Evolutionary conservation across 2,797 vertebrate genomes (phyloP), one percentile per base, ranked within the genome.

Genomic region (Catharus ustulatus): DNA sequence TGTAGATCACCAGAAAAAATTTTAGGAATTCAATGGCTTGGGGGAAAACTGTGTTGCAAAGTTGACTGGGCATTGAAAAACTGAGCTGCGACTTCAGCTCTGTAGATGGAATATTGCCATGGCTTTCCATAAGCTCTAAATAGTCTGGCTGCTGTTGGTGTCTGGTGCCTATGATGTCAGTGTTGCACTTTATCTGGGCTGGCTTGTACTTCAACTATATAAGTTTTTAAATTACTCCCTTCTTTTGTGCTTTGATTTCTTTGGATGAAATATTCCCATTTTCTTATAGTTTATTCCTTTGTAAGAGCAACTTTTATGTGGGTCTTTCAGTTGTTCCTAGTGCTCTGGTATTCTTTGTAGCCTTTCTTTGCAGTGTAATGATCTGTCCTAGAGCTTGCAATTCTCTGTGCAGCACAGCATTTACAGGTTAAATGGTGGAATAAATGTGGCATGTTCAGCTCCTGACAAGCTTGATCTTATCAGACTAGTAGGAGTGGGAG

Each of bases 11-110:
- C 12, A 75, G 89, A 82, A 93, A 93, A 84, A 61, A 95, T 91
- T 79, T 88, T 74, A 92, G 93, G 91, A 88, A 92, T 96, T 96
- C 58, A 90, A 10, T 96, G 93, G 73, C 96, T 96, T 0, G 9
- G 26, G 80, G 92, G 82, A 54, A 88, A 81, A 38, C 34, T 68
- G 36, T 51, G 22, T 66, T 85, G 59, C 36, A 27, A 18, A 91
- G 45, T 71, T 91, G 84, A 38, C 43, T 63, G 62, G 59, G 63
- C 3, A 0, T 17, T 63, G 36, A 78, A 52, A 73, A 76, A 61
- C 58, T 80, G 48, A 93, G 34, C 38, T 80, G 30, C 0, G 2
- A 21, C 61, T 89, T 87, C 43, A 69, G 0, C 23, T 85, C n/a
- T 71, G 40, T 36, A 45, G 40, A 15, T 45, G 54, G 82, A 88